Evolutionary conservation across 2,888 invertebrate species (phyloP).

Genomic region (Sarcophaga carnaria): DNA sequence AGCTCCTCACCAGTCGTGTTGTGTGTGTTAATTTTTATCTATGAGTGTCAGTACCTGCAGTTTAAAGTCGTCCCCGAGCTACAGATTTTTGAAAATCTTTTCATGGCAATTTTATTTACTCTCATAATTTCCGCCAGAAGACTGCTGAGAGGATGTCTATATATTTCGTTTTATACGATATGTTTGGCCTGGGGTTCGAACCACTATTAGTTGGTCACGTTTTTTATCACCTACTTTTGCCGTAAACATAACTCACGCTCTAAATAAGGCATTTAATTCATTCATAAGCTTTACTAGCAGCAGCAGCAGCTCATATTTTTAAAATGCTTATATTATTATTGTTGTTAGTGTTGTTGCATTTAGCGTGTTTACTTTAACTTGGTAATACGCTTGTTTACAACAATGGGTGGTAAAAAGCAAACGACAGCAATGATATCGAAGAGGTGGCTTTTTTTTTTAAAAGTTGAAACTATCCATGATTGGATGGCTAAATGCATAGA

Average conservation of each 20-base stretch:
- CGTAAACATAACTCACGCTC: constrained; percentile 51
- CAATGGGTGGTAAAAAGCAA: neutral
- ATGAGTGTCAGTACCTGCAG: no score
- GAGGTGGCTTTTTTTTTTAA: neutral
- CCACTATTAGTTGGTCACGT: constrained; percentile 22
- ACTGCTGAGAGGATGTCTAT: no score
- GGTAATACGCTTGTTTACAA: neutral
- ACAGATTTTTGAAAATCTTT: no score
- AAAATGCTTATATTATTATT: constrained; percentile 23
- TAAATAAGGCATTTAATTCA: constrained; percentile 51
- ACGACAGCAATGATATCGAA: neutral
- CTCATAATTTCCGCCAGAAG: no score
- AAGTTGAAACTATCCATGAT: neutral
- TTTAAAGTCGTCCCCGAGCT: no score
- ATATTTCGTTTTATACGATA: no score
- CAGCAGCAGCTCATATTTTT: constrained; percentile 10
- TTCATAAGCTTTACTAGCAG: constrained; percentile 45
- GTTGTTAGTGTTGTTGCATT: no score
- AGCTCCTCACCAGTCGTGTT: no score
- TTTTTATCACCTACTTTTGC: neutral
- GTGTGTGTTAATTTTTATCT: no score
- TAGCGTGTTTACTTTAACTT: constrained; percentile 17
- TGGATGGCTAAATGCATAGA: no score
- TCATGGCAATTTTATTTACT: no score
- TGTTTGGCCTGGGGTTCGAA: no score